phyloP scores from a whole-genome alignment of 2,113 vertebrate species.

The Axis porcinus region DNA sequence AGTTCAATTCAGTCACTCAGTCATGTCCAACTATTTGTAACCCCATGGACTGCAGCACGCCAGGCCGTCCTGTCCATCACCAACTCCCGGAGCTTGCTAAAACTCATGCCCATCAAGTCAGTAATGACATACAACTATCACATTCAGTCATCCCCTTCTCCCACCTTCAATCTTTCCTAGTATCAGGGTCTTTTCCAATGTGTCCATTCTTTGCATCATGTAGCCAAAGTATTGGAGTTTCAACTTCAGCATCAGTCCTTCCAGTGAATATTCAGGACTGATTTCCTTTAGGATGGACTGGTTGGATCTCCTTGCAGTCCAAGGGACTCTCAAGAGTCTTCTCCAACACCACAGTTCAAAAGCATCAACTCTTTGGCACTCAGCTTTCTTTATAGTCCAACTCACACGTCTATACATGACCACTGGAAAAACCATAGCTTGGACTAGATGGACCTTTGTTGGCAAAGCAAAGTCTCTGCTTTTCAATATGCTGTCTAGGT shows the following conservation, averaged over 20 bases:
- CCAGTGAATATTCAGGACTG: background rate
- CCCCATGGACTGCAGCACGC: background rate
- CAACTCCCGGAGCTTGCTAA: background rate
- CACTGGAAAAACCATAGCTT: background rate
- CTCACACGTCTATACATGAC: background rate
- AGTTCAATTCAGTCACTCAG: background rate
- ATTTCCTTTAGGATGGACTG: background rate
- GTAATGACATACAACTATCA: background rate
- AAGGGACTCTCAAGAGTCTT: background rate
- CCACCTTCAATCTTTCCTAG: background rate
- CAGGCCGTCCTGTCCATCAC: background rate
- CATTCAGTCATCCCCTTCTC: background rate
- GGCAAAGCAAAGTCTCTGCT: background rate
- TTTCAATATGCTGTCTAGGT: background rate
- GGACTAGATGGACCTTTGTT: background rate
- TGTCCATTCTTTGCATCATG: background rate
- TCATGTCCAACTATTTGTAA: background rate
- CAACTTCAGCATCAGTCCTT: background rate
- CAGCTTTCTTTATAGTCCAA: background rate
- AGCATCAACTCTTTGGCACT: background rate
- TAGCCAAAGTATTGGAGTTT: background rate
- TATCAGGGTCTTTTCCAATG: background rate
- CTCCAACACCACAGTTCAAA: background rate
- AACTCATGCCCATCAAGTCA: background rate
- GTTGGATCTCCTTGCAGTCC: background rate